Evolutionary conservation across 2,113 vertebrate genomes (phyloP), one percentile per base, ranked within the genome.

Genomic region (Platichthys stellatus): DNA sequence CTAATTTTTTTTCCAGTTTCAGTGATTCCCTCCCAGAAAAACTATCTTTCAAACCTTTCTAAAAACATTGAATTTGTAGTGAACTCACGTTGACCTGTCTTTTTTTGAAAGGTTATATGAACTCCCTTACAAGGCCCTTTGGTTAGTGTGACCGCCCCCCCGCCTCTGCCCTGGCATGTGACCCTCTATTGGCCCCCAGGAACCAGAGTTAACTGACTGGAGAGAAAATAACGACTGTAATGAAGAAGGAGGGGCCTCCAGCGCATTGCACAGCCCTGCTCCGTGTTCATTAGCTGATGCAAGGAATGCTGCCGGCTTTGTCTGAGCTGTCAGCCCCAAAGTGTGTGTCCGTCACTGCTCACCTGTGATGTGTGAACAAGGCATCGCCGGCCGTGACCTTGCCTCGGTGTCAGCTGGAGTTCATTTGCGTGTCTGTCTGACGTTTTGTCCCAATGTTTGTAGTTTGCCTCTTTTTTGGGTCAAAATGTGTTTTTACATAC

Each of bases 271-370:
- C 15, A 60, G 69, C 61, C 17, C 2, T 35, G 67, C 45, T 43
- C 56, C 59, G 63, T 63, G 63, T 76, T 86, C 43, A 70, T 69
- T 68, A 62, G 58, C 73, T 43, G 56, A 74, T 67, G 70, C 69
- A 61, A 60, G 84, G 77, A 86, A 90, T 87, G 77, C 45, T 13
- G 60, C 23, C 51, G 63, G 75, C 74, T 86, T 89, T 88, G 84
- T 89, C 65, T 84, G 53, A 69, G 62, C 76, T 86, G 86, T 91
- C 89, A 75, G 57, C 76, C 54, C 26, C 63, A 43, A 58, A 87
- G 85, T 86, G 87, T 77, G 57, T 7, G 60, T 88, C 86, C 63
- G 6, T 89, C 83, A 84, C 62, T 69, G 63, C 78, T 67, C 59
- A 13, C 57, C 58, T 78, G 57, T 76, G 70, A 70, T 56, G 78